These are phyloP conservation scores for Poecilobothrus nobilitatus DNA, from an alignment of 2,888 invertebrate species.

Conservation along the genomic window DNA sequence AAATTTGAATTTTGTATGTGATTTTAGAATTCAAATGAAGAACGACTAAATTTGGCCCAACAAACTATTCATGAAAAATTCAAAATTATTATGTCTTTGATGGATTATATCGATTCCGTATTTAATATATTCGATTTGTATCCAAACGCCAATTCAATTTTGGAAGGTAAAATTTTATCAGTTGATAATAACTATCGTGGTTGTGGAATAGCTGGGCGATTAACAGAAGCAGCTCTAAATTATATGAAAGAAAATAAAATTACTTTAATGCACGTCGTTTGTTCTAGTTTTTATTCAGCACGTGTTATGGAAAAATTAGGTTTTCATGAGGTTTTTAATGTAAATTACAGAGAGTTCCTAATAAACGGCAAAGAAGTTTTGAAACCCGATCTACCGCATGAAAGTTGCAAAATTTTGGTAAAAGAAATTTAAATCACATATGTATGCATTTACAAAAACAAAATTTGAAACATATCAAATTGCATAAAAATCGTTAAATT, in stretches of 20 bases:
- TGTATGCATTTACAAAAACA: too few relatives aligned
- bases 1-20: background rate
- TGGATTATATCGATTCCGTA: conserved; percentile 37
- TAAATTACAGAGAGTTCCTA: background rate
- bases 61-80: conserved; percentile 31
- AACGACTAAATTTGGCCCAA: conserved; percentile 32
- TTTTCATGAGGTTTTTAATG: conserved; percentile 53
- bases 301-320: conserved; percentile 56
- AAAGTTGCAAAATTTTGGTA: conserved; percentile 45
- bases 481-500: too few relatives aligned
- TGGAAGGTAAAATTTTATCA: conserved; percentile 22
- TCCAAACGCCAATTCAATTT: conserved; percentile 26
- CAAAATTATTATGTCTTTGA: conserved; percentile 39
- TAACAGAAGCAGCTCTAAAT: conserved; percentile 20
- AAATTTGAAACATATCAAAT: background rate
- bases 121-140: conserved; percentile 36
- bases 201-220: conserved; percentile 20
- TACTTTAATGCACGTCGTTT: conserved; percentile 53
- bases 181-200: conserved; percentile 21
- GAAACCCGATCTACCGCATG: conserved; percentile 45
- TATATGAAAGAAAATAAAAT: conserved; percentile 21
- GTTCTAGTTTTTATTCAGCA: conserved; percentile 61
- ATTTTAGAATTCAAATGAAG: conserved; percentile 21
- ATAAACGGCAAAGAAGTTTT: too few relatives aligned
- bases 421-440: conserved; percentile 31